Evolutionary conservation across 2,888 invertebrate genomes (phyloP).

Genomic region (Nomada goodeniana): DNA sequence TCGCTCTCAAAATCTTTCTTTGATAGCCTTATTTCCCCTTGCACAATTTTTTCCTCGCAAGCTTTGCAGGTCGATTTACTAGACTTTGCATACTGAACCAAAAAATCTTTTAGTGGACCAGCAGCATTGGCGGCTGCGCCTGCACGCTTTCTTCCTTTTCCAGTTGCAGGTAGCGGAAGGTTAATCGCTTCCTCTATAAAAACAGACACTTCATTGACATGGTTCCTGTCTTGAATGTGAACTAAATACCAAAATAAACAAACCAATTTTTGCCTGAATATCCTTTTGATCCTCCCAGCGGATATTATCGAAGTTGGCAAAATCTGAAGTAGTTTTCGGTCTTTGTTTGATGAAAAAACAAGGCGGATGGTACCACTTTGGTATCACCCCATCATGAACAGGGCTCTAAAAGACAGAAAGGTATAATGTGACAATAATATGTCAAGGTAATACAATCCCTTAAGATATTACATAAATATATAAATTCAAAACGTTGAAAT

Average conservation of each 20-base stretch:
- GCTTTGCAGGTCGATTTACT: constrained; percentile 92
- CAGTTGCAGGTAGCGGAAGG: constrained; percentile 78
- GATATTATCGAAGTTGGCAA: constrained; percentile 91
- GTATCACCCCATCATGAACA: constrained; percentile 93
- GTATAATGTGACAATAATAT: neutral
- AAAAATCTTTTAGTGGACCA: constrained; percentile 88
- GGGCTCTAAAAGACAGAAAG: constrained; percentile 88
- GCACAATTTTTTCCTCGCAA: constrained; percentile 94
- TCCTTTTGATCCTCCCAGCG: constrained; percentile 94
- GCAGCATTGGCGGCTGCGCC: constrained; percentile 69
- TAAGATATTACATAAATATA: neutral
- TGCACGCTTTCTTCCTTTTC: constrained; percentile 86
- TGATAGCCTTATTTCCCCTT: constrained; percentile 89
- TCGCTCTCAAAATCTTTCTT: constrained; percentile 95
- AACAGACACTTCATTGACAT: neutral
- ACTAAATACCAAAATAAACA: constrained; percentile 58
- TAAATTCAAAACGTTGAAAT: neutral
- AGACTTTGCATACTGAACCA: constrained; percentile 94
- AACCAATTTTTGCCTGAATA: constrained; percentile 89
- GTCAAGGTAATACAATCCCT: neutral
- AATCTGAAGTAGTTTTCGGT: constrained; percentile 90
- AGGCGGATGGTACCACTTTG: constrained; percentile 94
- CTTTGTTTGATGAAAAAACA: constrained; percentile 95
- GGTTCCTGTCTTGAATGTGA: neutral
- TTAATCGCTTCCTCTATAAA: constrained; percentile 59